Conservation (phyloP, 2,113 vertebrate species). For the Hypocryptadius cinnamomeus region DNA sequence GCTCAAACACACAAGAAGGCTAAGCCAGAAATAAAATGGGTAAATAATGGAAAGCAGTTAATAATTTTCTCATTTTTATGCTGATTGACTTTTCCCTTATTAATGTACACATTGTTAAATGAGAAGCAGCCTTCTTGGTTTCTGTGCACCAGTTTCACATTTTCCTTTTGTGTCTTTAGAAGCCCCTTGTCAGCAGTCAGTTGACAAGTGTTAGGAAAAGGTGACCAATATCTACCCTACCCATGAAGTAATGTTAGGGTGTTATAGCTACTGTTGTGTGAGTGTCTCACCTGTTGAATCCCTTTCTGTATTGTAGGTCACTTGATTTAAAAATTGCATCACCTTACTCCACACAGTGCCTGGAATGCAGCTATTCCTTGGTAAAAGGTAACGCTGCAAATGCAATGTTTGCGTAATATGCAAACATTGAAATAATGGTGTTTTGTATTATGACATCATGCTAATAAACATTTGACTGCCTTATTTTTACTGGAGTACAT, state of each 20-base stretch:
- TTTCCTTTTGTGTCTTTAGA: not conserved
- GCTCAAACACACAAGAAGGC: not conserved
- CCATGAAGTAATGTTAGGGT: not conserved
- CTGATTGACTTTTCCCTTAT: not conserved
- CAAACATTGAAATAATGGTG: not conserved
- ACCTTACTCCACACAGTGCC: not conserved
- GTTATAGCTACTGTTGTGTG: not conserved
- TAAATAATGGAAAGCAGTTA: not conserved
- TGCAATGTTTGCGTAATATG: not conserved
- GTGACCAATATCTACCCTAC: not conserved
- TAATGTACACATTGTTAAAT: not conserved
- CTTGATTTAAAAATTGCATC: not conserved
- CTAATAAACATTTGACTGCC: not conserved
- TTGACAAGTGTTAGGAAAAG: not conserved
- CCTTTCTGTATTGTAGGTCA: not conserved
- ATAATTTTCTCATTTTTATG: not conserved
- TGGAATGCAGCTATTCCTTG: not conserved
- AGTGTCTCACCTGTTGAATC: not conserved
- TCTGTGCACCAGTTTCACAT: not conserved
- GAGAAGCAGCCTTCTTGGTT: not conserved
- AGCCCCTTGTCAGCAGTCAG: not conserved
- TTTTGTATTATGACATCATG: not conserved
- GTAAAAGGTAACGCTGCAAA: not conserved
- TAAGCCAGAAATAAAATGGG: not conserved
- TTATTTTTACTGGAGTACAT: not conserved